These are phyloP conservation scores for Falco biarmicus DNA, from an alignment of 2,797 vertebrate genomes.

Conservation along the genomic window DNA sequence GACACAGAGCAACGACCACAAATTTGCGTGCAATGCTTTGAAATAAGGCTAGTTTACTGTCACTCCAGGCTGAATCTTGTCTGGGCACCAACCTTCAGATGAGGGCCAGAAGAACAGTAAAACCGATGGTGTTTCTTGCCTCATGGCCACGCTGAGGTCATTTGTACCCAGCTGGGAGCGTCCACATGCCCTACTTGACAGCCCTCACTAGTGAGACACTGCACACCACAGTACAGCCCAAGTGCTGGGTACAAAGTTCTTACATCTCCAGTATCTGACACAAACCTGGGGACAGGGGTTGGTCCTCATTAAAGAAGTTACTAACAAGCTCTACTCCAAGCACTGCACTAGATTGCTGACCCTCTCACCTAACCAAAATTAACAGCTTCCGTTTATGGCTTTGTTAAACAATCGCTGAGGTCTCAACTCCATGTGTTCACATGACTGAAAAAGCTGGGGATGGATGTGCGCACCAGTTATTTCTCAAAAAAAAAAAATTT, in stretches of 20 bases:
- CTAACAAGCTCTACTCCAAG: not conserved
- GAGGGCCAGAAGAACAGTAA: not conserved
- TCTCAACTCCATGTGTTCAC: rapidly evolving
- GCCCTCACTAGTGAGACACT: rapidly evolving
- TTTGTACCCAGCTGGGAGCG: not conserved
- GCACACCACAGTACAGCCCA: rapidly evolving
- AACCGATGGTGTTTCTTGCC: not conserved
- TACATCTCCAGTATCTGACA: rapidly evolving
- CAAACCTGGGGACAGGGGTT: not conserved
- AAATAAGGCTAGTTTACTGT: not conserved
- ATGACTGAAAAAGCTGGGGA: not conserved
- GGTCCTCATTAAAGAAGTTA: not conserved
- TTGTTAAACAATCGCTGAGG: no score
- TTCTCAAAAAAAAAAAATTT: not conserved
- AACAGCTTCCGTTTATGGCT: no score
- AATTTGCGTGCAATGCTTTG: rapidly evolving
- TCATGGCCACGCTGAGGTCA: rapidly evolving
- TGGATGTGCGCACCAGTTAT: rapidly evolving
- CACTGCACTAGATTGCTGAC: no score
- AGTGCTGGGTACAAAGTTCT: rapidly evolving
- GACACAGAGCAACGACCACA: no score
- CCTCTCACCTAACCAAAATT: not conserved
- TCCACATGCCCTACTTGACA: no score
- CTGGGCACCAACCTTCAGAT: not conserved
- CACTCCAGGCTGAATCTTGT: no score